Conservation (phyloP, 2,797 vertebrate species). For the Erethizon dorsatum region DNA sequence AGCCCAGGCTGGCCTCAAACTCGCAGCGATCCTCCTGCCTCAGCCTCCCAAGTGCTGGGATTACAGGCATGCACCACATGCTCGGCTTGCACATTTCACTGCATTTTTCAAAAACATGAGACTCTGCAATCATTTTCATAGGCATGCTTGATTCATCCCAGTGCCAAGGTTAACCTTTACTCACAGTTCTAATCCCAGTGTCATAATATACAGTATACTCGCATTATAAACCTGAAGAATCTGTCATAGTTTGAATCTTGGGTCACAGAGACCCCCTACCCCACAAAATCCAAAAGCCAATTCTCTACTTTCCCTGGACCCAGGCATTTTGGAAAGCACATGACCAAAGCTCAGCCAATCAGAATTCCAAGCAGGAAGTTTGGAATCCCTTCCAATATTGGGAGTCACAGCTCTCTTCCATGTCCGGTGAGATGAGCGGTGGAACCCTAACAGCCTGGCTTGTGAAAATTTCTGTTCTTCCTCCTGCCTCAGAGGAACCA, state of each 20-base stretch:
- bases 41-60: neutral
- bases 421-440: neutral
- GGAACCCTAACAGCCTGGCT: neutral
- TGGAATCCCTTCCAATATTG: neutral
- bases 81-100: neutral
- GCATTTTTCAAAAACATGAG: neutral
- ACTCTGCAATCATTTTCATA: constrained; percentile 6
- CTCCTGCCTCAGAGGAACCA: neutral
- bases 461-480: neutral
- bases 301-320: constrained; percentile 13
- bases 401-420: neutral
- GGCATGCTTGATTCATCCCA: neutral
- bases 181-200: neutral
- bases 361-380: constrained; percentile 22
- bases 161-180: neutral
- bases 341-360: neutral
- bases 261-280: neutral
- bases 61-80: neutral
- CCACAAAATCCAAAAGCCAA: constrained; percentile 24
- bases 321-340: neutral
- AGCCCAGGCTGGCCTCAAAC: neutral
- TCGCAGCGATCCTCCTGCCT: neutral
- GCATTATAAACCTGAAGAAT: neutral
- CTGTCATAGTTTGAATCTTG: neutral
- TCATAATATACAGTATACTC: neutral